Percentiles rank a stretch among this genome's conserved stretches.
phyloP scores from a whole-genome alignment of 2,797 vertebrate genomes.

The Ficedula albicollis region DNA sequence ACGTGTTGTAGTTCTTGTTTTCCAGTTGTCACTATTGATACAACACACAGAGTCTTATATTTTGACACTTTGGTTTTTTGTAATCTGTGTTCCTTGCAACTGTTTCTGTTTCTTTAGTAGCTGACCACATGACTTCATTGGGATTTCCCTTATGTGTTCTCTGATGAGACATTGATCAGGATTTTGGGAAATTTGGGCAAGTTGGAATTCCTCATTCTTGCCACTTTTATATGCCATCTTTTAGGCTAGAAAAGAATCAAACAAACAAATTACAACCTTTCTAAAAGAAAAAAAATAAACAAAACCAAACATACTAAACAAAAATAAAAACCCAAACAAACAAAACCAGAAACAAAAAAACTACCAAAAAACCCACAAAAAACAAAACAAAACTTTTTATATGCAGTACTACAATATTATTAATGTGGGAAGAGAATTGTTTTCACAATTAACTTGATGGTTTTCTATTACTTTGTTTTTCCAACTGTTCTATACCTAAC shows the following conservation, averaged over 20 bases:
- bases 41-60: not conserved
- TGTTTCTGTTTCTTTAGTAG: not conserved
- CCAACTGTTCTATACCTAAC: not conserved
- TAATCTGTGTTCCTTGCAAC: not conserved
- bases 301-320: rapidly evolving
- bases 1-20: not conserved
- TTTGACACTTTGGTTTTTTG: not conserved
- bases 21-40: not conserved
- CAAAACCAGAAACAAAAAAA: not conserved
- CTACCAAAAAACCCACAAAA: not conserved
- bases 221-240: not conserved
- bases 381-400: not conserved
- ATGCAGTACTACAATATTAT: not conserved
- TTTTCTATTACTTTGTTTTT: not conserved
- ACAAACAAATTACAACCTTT: not conserved
- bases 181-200: not conserved
- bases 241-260: not conserved
- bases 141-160: not conserved
- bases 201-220: not conserved
- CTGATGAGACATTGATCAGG: not conserved
- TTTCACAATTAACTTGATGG: not conserved
- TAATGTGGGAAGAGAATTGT: not conserved
- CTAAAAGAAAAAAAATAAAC: not conserved
- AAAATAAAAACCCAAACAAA: not conserved
- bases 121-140: not conserved